A percentile compares a stretch with the other conserved stretches of the same genome.
phyloP scores from a whole-genome alignment of 2,888 invertebrate genomes.

The Gymnosoma rotundatum region DNA sequence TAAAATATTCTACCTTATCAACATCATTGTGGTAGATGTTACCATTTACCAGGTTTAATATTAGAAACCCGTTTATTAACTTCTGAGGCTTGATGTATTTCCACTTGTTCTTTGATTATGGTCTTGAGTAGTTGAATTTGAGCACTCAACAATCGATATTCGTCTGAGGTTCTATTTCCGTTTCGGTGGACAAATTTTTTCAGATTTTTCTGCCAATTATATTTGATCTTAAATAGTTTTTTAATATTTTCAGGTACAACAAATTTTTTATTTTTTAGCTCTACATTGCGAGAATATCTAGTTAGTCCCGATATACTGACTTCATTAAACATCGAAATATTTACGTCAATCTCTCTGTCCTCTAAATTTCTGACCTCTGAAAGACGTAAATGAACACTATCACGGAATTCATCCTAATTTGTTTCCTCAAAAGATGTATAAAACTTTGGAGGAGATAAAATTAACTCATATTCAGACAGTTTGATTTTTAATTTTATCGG shows the following conservation, averaged over 20 bases:
- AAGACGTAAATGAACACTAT: not conserved
- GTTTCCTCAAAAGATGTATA: conserved; percentile 13
- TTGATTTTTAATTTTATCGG: not conserved
- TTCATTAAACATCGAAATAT: not conserved
- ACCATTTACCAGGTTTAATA: conserved; percentile 7
- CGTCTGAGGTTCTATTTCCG: conserved; percentile 27
- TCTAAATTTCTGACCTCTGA: not conserved
- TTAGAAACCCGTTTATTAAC: not conserved
- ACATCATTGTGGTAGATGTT: conserved; percentile 1
- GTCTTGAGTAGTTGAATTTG: conserved; percentile 30
- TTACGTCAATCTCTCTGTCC: not conserved
- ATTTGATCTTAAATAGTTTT: conserved; percentile 29
- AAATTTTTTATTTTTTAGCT: not conserved
- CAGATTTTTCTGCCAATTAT: conserved; percentile 13
- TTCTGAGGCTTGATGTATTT: not conserved
- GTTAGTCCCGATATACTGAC: not conserved
- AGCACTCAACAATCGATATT: not conserved
- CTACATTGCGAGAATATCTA: not conserved
- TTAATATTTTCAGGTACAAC: not conserved
- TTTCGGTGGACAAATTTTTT: conserved; percentile 29
- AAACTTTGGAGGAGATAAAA: not conserved
- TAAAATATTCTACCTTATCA: too few species aligned
- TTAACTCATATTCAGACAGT: not conserved
- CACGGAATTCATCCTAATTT: conserved; percentile 32
- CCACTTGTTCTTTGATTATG: conserved; percentile 16